Evolutionary conservation across 2,113 vertebrate species (phyloP), one percentile per base, ranked within the genome.

Genomic region (Rhizomys pruinosus): DNA sequence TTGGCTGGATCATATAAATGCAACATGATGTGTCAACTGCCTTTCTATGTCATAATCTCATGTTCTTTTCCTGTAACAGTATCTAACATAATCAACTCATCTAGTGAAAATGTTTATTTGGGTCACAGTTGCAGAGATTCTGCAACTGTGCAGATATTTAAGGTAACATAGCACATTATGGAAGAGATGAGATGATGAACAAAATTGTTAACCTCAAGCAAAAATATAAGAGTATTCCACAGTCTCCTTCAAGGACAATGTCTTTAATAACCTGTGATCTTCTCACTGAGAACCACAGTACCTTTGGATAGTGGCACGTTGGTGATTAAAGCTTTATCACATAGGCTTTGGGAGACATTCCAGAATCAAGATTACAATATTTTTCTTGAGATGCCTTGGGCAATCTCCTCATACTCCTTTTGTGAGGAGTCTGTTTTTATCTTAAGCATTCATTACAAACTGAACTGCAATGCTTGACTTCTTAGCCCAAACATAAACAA

Each of bases 131-230:
- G 55, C 42, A 72, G 25, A 39, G 25, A 0, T 25, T 39, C 1
- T 4, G 55, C 42, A 44, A 17, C 55, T 66, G 42, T 37, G 8
- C 34, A 4, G 42, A 34, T 23, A 19, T 59, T 82, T 37, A 2
- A n/a, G 4, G 3, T 10, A 44, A 68, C 27, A 23, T 13, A 22
- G 17, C 23, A 16, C 37, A 66, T 64, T 23, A 82, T 34, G 23
- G 44, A 0, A 22, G n/a, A 32, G 17, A 1, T 0, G 4, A 9
- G 16, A 15, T 11, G 22, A 64, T 2, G 5, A 27, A 22, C 3
- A 59, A 84, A 66, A 57, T 2, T 20, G 19, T 3, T 34, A 34
- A 37, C 32, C 34, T 57, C 7, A 66, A 57, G 2, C 2, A 74
- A 81, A 23, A 61, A n/a, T 22, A 3, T 2, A 57, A 66, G 27